Percentiles rank a stretch among this genome's conserved stretches.
Evolutionary conservation across 2,113 vertebrate species (phyloP).

Genomic region (Nesogale talazaci): DNA sequence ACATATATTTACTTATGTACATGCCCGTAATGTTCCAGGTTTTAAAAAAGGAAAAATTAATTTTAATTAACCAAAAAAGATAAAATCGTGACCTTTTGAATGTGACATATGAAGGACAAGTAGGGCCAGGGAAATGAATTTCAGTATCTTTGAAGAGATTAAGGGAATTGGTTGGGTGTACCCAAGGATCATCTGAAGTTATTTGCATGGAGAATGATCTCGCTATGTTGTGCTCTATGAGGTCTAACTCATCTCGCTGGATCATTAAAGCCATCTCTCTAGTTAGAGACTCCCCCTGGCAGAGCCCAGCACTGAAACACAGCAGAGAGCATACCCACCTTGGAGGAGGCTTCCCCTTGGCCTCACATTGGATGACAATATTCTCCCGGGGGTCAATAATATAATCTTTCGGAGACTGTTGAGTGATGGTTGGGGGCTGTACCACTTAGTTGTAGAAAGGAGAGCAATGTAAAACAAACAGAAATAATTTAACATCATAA

Average conservation of each 20-base stretch:
- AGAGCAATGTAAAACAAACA: slow-evolving; percentile 72
- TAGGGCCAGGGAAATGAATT: not conserved
- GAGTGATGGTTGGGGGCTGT: slow-evolving; percentile 96
- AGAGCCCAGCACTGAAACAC: not conserved
- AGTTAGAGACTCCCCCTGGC: not conserved
- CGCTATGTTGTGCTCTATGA: not conserved
- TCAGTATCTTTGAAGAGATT: not conserved
- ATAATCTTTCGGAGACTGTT: slow-evolving; percentile 98
- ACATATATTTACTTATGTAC: too few species aligned
- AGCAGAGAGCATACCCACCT: slow-evolving; percentile 87
- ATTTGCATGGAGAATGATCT: not conserved
- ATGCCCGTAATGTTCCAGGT: not conserved
- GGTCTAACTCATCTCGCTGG: not conserved
- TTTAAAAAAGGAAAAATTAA: not conserved
- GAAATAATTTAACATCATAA: slow-evolving; percentile 69
- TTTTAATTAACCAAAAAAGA: slow-evolving; percentile 41
- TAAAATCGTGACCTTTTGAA: not conserved
- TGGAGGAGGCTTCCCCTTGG: slow-evolving; percentile 97
- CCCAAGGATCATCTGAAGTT: not conserved
- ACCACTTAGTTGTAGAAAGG: slow-evolving; percentile 89
- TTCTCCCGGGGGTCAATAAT: slow-evolving; percentile 97
- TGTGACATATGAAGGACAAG: not conserved
- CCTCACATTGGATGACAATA: slow-evolving; percentile 96
- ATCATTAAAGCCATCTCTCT: not conserved
- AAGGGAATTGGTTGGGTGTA: not conserved